Evolutionary conservation across 2,113 vertebrate genomes (phyloP).

Genomic region (Thamnophis sirtalis): DNA sequence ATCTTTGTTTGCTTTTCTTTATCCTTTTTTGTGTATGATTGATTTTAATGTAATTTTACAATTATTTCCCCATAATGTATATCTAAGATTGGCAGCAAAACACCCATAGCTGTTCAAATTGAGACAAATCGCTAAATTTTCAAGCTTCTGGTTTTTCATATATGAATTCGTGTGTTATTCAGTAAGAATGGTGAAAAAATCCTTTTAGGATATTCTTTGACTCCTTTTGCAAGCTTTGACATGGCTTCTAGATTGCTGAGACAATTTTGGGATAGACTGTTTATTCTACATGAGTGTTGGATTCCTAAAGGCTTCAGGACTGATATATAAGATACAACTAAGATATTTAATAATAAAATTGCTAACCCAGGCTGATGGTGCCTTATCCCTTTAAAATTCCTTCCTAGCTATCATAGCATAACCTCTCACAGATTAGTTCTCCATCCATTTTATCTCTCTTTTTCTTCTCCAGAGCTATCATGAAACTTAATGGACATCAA

Average conservation of each 20-base stretch:
- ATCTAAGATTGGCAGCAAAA: neutral
- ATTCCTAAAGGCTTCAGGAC: neutral
- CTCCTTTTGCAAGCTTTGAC: neutral
- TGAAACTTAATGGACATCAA: conserved; percentile 93
- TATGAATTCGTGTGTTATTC: neutral
- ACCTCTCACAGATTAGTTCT: neutral
- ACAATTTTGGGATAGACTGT: neutral
- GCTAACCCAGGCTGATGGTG: too few relatives aligned
- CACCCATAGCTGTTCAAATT: neutral
- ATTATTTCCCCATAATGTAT: neutral
- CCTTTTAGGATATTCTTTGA: neutral
- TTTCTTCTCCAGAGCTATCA: conserved; percentile 77
- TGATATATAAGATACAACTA: neutral
- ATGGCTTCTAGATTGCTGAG: neutral
- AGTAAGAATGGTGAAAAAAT: neutral
- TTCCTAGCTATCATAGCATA: neutral
- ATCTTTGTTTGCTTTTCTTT: neutral
- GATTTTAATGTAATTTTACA: neutral
- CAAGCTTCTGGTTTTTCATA: neutral
- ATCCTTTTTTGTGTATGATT: neutral
- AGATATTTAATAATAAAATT: neutral
- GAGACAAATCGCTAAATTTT: neutral
- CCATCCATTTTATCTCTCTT: neutral
- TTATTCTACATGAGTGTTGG: neutral
- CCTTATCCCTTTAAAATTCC: neutral